These are phyloP conservation scores for Notocelia uddmanniana DNA, from an alignment of 2,888 invertebrate species.

Conservation along the genomic window DNA sequence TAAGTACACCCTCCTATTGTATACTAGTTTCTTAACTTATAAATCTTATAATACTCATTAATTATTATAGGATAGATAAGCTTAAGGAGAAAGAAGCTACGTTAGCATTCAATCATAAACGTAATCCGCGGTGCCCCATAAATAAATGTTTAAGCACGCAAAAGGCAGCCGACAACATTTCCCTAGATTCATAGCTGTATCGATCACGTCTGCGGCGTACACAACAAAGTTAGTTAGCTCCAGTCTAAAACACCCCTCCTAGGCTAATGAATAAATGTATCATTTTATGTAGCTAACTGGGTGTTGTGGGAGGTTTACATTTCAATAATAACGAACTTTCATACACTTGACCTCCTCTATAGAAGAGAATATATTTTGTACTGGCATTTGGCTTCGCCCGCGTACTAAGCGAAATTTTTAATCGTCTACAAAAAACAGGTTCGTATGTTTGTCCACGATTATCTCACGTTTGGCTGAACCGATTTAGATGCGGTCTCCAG, in stretches of 20 bases:
- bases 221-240: not conserved
- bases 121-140: not conserved
- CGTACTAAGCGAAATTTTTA: too few relatives aligned
- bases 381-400: too few relatives aligned
- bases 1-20: too few relatives aligned
- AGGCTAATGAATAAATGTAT: not conserved
- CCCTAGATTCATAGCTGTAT: constrained; percentile 25
- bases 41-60: too few relatives aligned
- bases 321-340: not conserved
- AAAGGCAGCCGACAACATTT: not conserved
- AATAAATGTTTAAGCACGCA: not conserved
- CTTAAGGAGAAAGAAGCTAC: too few relatives aligned
- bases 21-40: too few relatives aligned
- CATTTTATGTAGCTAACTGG: not conserved
- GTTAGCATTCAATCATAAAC: not conserved
- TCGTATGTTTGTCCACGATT: too few relatives aligned
- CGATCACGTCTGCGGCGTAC: constrained; percentile 8
- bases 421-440: too few relatives aligned
- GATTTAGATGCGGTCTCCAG: too few relatives aligned
- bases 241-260: not conserved
- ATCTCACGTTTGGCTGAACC: too few relatives aligned
- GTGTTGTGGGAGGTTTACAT: not conserved
- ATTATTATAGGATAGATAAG: too few relatives aligned
- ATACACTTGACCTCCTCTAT: not conserved
- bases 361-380: too few relatives aligned